Conservation (phyloP, 2,888 invertebrate species). For the Synanthedon tipuliformis region DNA sequence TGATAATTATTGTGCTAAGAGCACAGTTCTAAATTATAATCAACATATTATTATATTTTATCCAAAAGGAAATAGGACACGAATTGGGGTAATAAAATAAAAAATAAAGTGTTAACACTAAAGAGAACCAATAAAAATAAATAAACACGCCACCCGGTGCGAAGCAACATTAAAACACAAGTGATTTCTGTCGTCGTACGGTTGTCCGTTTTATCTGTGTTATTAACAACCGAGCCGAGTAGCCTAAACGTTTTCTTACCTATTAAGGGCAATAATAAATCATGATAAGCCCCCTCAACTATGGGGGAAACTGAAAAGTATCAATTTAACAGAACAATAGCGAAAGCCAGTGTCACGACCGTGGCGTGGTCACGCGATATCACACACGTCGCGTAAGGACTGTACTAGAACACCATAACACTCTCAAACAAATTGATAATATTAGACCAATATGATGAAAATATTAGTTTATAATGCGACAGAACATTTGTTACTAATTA, state of each 20-base stretch:
- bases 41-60: too few species aligned
- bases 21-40: too few species aligned
- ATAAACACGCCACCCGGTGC: not conserved
- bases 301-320: constrained; percentile 37
- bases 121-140: not conserved
- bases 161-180: not conserved
- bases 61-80: too few species aligned
- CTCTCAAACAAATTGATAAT: too few species aligned
- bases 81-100: too few species aligned
- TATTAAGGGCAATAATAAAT: constrained; percentile 34
- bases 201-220: constrained; percentile 3
- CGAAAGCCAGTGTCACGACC: constrained; percentile 20
- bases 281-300: constrained; percentile 32
- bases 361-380: constrained; percentile 35
- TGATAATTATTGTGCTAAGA: too few species aligned
- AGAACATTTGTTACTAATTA: too few species aligned
- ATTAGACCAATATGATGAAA: too few species aligned
- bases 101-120: too few species aligned
- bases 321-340: constrained; percentile 38
- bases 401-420: not conserved
- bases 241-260: constrained; percentile 18
- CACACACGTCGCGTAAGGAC: not conserved
- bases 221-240: constrained; percentile 7
- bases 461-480: too few species aligned
- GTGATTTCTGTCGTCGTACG: not conserved